Conservation (phyloP, 1,140 invertebrate genomes). For the Pseudomyrmex cubaensis region DNA sequence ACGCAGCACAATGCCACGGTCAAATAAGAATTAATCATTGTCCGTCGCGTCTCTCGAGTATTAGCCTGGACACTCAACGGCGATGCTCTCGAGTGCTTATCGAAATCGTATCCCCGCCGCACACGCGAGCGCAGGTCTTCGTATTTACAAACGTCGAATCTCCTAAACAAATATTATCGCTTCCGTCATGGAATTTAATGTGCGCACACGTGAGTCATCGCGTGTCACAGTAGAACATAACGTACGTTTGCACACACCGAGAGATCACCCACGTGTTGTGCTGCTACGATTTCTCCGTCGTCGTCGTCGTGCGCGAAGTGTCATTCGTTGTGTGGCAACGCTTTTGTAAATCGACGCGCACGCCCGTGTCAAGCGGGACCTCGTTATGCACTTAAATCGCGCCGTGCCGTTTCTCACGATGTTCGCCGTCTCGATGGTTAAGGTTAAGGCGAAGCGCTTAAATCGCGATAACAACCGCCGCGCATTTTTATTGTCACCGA, state of each 20-base stretch:
- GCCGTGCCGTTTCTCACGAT: constrained; percentile 37
- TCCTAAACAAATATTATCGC: constrained; percentile 56
- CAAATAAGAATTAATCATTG: constrained; percentile 30
- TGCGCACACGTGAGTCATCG: constrained; percentile 54
- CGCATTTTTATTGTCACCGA: not conserved
- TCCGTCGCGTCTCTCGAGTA: not conserved
- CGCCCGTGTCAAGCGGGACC: constrained; percentile 1
- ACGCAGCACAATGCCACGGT: not conserved
- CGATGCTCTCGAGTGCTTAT: constrained; percentile 38
- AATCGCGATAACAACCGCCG: constrained; percentile 1
- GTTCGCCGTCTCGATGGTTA: constrained; percentile 15
- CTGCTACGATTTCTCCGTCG: constrained; percentile 63
- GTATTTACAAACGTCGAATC: constrained; percentile 51
- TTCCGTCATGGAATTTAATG: constrained; percentile 40
- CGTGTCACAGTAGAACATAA: constrained; percentile 37
- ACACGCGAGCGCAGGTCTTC: not conserved
- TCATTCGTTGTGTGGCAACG: constrained; percentile 51
- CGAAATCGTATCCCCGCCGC: constrained; percentile 13
- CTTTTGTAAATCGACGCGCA: constrained; percentile 53
- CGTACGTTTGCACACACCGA: constrained; percentile 5
- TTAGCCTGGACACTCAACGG: not conserved
- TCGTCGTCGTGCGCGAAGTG: constrained; percentile 45
- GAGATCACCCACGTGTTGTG: constrained; percentile 60
- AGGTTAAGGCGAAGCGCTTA: constrained; percentile 27
- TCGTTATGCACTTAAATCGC: constrained; percentile 40